Evolutionary conservation across 2,888 invertebrate genomes (phyloP), one percentile per base, ranked within the genome.

Genomic region (Tenthredo amoena): DNA sequence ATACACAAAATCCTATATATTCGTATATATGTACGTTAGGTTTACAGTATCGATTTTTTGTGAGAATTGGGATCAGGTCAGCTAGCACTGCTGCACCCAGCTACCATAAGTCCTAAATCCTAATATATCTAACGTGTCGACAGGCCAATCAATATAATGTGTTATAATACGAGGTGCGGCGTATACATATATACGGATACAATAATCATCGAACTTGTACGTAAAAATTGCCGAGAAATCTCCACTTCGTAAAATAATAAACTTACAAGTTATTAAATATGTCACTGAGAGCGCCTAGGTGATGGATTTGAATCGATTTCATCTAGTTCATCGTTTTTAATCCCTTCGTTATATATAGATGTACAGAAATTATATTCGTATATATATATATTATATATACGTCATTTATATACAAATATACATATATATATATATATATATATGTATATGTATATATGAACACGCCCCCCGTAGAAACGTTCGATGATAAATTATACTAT

Each of bases 61-160:
- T 55, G 5, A n/a, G 40, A n/a, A 72, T 37, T 72, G 12, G 37
- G 72, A 34, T 37, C 72, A 40, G 37, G 72, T 72, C 72, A 72
- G 21, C n/a, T 31, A 71, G 72, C 34, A 12, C 21, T 40, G 37
- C 72, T 72, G 72, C 72, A 34, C 37, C 72, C 72, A 72, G 55
- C 55, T n/a, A 68, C 74, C 43, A 10, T 47, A 21, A 62, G 74
- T 43, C 21, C 43, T 40, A 43, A 74, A 40, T 74, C 26, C 74
- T 77, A 50, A 77, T 55, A 77, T 34, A 31, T 77, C 77, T n/a
- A 21, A 43, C 72, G 21, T 43, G 50, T 31, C 37, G 47, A 55
- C 50, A 34, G 68, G 18, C 31, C 21, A 77, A 77, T 77, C 77
- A 34, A 77, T 77, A 77, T 55, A 34, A 55, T 50, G 34, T 77